A percentile compares a stretch with the other conserved stretches of the same genome.
phyloP scores from a whole-genome alignment of 2,888 invertebrate genomes.

The Argyresthia goedartella region DNA sequence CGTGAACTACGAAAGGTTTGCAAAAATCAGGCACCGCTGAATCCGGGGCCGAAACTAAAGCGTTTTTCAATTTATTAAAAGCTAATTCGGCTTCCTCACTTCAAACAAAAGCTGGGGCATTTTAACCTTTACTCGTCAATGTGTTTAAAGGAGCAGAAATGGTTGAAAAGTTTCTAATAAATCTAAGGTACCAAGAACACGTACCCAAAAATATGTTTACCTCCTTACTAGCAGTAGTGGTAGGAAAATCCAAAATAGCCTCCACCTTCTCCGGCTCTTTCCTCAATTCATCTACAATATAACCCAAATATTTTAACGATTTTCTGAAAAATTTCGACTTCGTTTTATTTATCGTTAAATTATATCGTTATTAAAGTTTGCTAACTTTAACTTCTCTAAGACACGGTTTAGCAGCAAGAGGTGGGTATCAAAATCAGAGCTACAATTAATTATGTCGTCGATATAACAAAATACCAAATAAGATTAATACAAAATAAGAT shows the following conservation, averaged over 20 bases:
- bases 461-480: constrained; percentile 16
- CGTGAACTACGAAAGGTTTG: constrained; percentile 1
- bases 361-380: too few relatives aligned
- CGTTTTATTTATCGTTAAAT: constrained; percentile 17
- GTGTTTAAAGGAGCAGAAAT: constrained; percentile 14
- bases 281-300: constrained; percentile 19
- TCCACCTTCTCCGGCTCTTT: constrained; percentile 19
- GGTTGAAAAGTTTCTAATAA: constrained; percentile 15
- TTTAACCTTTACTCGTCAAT: constrained; percentile 7
- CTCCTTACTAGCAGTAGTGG: constrained; percentile 9
- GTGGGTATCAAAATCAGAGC: constrained; percentile 12
- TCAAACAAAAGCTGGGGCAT: constrained; percentile 14
- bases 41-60: constrained; percentile 4
- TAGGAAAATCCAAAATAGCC: constrained; percentile 16
- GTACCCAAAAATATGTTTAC: constrained; percentile 14
- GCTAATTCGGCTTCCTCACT: constrained; percentile 12
- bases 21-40: constrained; percentile 3
- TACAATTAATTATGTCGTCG: constrained; percentile 15
- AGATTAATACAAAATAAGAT: too few relatives aligned
- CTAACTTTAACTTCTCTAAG: background rate
- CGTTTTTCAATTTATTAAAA: constrained; percentile 6
- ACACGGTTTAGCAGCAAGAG: background rate
- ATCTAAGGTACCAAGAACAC: constrained; percentile 17
- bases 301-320: constrained; percentile 24
- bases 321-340: constrained; percentile 20